Evolutionary conservation across 2,113 vertebrate species (phyloP), one percentile per base, ranked within the genome.

Genomic region (Cyrtonyx montezumae): DNA sequence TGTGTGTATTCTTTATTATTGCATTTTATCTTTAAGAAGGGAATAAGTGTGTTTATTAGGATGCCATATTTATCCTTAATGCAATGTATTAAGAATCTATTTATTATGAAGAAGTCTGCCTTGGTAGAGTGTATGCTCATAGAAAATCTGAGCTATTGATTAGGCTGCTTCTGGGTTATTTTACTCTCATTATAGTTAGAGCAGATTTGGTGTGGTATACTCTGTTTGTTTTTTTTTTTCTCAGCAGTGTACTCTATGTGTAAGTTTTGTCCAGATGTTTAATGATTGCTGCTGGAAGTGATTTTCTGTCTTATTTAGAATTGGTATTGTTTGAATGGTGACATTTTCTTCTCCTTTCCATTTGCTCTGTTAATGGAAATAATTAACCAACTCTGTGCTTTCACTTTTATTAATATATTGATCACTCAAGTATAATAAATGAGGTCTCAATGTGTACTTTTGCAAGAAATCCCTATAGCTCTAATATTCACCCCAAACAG

Each of bases 141-240:
- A 78, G 84, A 85, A 83, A 70, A 84, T 75, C 83, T 76, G 83
- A 80, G 30, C 80, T 89, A 87, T 96, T 91, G 95, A 93, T 95
- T 85, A 77, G 81, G 19, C 11, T 73, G 56, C 42, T 95, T 91
- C 82, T 58, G 56, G 88, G 75, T 65, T 65, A 88, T 70, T 94
- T 92, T 49, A 16, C 40, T 91, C 73, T 78, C 77, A 49, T 92
- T 94, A 37, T 25, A 85, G 34, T 20, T 5, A 14, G 83, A 80
- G 75, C 10, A 88, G 65, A 40, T 90, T 87, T 78, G 70, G 53
- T 89, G 68, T 46, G 71, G 16, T 78, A 68, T 63, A 19, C 40
- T 95, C 53, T 58, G 63, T 28, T 86, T n/a, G n/a, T n/a, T n/a
- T 92, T 86, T 79, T 82, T 86, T 92, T 86, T 79, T 82, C 7